Conservation (phyloP, 1,140 invertebrate species). For the Lepidurus arcticus region DNA sequence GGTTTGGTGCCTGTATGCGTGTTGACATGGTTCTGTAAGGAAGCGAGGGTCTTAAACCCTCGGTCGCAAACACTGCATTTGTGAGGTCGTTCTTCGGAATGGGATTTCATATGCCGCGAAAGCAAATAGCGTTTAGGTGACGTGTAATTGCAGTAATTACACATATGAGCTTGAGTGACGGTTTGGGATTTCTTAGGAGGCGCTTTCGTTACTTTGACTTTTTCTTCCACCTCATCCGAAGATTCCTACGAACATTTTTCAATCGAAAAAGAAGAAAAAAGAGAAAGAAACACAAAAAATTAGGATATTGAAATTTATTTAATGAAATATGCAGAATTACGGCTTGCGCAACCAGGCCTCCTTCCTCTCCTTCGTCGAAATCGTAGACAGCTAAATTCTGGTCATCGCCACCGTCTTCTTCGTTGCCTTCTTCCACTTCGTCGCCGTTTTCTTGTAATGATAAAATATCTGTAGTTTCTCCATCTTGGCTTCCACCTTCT, state of each 20-base stretch:
- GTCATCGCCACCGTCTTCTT: conserved; percentile 43
- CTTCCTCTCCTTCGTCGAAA: conserved; percentile 56
- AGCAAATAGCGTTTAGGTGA: conserved; percentile 82
- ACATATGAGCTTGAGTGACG: conserved; percentile 67
- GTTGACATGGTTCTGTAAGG: conserved; percentile 91
- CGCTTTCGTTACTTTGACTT: conserved; percentile 54
- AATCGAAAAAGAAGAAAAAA: background rate
- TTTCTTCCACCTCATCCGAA: conserved; percentile 63
- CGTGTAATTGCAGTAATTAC: conserved; percentile 84
- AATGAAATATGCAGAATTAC: conserved; percentile 25
- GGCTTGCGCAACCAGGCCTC: conserved; percentile 46
- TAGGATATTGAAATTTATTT: background rate
- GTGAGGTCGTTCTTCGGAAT: conserved; percentile 89
- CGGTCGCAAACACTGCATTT: conserved; percentile 91
- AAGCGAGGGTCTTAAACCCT: conserved; percentile 89
- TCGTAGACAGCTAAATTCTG: conserved; percentile 53
- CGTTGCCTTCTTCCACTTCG: conserved; percentile 45
- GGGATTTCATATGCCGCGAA: conserved; percentile 89
- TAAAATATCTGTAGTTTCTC: conserved; percentile 36
- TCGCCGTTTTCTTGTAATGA: conserved; percentile 31
- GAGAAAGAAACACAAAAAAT: conserved; percentile 29
- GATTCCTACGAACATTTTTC: conserved; percentile 48
- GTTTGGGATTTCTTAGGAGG: conserved; percentile 63
- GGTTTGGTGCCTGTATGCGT: conserved; percentile 94
- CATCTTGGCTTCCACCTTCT: conserved; percentile 39